A percentile compares a stretch with the other conserved stretches of the same genome.
phyloP scores from a whole-genome alignment of 2,113 vertebrate species.

The Machaerirhynchus nigripectus region DNA sequence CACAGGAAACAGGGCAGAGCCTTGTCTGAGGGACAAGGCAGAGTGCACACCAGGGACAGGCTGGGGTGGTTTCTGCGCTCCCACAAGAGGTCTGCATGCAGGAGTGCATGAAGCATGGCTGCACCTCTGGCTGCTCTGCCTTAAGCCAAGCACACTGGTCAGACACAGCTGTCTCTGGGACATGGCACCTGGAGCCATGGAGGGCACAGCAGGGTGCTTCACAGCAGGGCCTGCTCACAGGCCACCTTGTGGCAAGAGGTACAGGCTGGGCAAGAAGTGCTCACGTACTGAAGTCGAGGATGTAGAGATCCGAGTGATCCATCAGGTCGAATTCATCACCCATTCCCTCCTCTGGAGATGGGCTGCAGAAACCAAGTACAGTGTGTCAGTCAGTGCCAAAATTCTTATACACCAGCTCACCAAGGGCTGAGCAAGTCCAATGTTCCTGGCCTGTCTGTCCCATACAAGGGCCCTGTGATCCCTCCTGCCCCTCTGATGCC shows the following conservation, averaged over 20 bases:
- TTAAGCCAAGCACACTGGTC: not conserved
- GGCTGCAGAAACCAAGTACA: slow-evolving; percentile 75
- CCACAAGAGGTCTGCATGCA: not conserved
- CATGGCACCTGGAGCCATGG: rapidly evolving
- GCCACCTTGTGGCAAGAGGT: not conserved
- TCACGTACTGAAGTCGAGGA: slow-evolving; percentile 97
- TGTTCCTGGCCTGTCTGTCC: not conserved
- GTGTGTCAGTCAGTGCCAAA: not conserved
- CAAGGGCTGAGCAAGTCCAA: not conserved
- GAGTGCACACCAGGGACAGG: not conserved
- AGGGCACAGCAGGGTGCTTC: not conserved
- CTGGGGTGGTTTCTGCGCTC: not conserved
- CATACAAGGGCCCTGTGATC: not conserved
- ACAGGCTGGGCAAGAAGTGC: not conserved
- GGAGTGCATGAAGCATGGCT: not conserved
- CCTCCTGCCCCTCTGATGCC: not conserved
- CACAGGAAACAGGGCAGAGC: not conserved
- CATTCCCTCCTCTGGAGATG: slow-evolving; percentile 96
- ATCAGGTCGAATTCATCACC: slow-evolving; percentile 98
- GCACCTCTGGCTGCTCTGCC: not conserved
- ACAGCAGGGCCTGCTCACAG: not conserved
- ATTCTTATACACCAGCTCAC: not conserved
- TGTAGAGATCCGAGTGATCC: slow-evolving; percentile 98
- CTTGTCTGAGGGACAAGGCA: not conserved
- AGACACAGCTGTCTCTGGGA: not conserved